phyloP scores from a whole-genome alignment of 2,888 invertebrate species.

The Tenthredo amoena region DNA sequence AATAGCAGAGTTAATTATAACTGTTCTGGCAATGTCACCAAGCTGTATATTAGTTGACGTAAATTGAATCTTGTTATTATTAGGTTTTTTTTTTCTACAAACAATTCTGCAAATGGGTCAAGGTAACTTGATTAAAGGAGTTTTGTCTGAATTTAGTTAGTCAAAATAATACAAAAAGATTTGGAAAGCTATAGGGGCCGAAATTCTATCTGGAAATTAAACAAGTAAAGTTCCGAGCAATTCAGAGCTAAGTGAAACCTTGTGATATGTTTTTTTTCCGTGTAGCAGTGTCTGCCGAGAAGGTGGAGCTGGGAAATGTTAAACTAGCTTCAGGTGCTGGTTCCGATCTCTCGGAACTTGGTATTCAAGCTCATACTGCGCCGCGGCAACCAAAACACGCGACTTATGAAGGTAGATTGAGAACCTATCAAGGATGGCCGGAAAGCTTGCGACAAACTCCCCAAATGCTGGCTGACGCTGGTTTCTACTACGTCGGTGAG shows the following conservation, averaged over 20 bases:
- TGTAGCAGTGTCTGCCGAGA: conserved; percentile 63
- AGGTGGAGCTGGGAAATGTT: conserved; percentile 75
- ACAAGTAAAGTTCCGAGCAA: conserved; percentile 24
- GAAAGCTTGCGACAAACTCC: conserved; percentile 87
- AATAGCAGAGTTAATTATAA: conserved; percentile 66
- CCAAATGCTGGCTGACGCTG: conserved; percentile 89
- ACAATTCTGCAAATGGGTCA: conserved; percentile 62
- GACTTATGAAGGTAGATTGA: conserved; percentile 85
- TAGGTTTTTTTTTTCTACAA: background rate
- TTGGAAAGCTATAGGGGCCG: background rate
- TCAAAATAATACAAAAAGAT: background rate
- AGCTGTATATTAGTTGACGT: conserved; percentile 28
- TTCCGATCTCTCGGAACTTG: conserved; percentile 80
- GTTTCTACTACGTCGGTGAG: conserved; percentile 90
- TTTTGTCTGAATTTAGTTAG: background rate
- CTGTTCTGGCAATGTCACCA: conserved; percentile 66
- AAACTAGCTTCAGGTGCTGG: conserved; percentile 70
- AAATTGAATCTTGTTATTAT: background rate
- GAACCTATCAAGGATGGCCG: conserved; percentile 90
- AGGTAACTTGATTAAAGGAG: conserved; percentile 60
- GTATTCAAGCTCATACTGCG: conserved; percentile 81
- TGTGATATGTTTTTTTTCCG: background rate
- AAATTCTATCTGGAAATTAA: background rate
- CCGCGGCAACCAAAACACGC: conserved; percentile 85
- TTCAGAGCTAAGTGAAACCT: conserved; percentile 6